phyloP scores from a whole-genome alignment of 2,113 vertebrate genomes.

The Hymenochirus boettgeri region DNA sequence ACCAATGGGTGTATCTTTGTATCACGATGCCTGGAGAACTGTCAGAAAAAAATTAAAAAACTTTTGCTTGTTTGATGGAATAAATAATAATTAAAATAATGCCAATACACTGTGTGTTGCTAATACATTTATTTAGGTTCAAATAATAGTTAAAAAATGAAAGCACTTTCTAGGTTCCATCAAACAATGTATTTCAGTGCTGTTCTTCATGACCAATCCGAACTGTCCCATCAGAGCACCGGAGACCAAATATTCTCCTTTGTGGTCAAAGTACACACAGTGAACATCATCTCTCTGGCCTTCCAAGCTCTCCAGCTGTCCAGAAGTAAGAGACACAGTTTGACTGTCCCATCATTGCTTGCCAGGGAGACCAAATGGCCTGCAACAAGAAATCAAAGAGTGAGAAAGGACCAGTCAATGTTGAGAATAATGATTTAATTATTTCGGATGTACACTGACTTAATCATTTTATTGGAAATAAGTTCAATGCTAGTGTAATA shows the following conservation, averaged over 20 bases:
- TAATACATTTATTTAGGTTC: neutral
- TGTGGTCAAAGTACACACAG: constrained; percentile 53
- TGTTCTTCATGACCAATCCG: constrained; percentile 49
- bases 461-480: constrained; percentile 37
- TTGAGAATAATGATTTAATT: constrained; percentile 27
- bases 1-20: no score
- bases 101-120: neutral
- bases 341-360: constrained; percentile 61
- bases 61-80: neutral
- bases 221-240: constrained; percentile 56
- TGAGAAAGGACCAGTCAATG: constrained; percentile 10
- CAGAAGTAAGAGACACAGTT: constrained; percentile 59
- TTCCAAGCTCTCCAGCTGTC: constrained; percentile 54
- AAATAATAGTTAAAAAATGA: neutral
- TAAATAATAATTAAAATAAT: neutral
- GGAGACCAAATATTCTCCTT: constrained; percentile 52
- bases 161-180: neutral
- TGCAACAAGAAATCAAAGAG: constrained; percentile 39
- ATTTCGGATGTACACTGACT: constrained; percentile 23
- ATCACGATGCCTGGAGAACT: neutral
- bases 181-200: neutral
- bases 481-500: constrained; percentile 27
- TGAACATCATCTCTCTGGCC: constrained; percentile 55
- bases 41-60: neutral
- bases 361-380: constrained; percentile 67